Base-by-base conservation (phyloP, 1,140 invertebrate species). In the Argopecten irradians region DNA sequence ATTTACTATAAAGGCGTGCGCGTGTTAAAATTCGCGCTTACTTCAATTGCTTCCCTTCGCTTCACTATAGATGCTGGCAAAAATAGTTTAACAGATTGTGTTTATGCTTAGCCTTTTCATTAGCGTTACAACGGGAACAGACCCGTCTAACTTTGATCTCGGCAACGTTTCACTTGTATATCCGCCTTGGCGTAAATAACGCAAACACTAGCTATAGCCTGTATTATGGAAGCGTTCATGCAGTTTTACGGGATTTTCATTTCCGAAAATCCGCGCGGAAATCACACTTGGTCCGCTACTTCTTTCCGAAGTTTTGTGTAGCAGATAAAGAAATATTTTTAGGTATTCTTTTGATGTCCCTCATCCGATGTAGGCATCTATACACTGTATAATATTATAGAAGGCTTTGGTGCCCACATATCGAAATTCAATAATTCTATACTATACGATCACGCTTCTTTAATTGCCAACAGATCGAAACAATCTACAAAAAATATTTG, bases 61-160 rank as follows among this genome's bases (percentile, higher is more conserved):
- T 11, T 28, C n/a, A 71, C 55, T 28, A 0, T 71, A 71, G 55
- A 71, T 71, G 22, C 16, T 71, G 13, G n/a, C 28, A 28, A 71
- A 28, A 71, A 11, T 22, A 71, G n/a, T n/a, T 8, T 71, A 71
- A n/a, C 55, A 28, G 19, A 71, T 71, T 71, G 55, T 71, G 55
- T 71, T 71, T 28, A 71, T 71, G 55, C 55, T 71, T 71, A 71
- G 55, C 55, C 22, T 71, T 71, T 71, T 71, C n/a, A 71, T 71
- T 71, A 71, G 28, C 19, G 55, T 28, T 71, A 71, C 55, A 71
- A 5, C 19, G 55, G 5, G 16, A 22, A 71, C 55, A 71, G 55
- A 71, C 28, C 55, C 8, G 22, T 11, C 0, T 7, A 11, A 28
- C 55, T 71, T 71, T 71, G 55, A 71, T 71, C 55, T 71, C 55